These are phyloP conservation scores for Enoplosus armatus DNA, from an alignment of 2,797 vertebrate genomes.

Conservation along the genomic window DNA sequence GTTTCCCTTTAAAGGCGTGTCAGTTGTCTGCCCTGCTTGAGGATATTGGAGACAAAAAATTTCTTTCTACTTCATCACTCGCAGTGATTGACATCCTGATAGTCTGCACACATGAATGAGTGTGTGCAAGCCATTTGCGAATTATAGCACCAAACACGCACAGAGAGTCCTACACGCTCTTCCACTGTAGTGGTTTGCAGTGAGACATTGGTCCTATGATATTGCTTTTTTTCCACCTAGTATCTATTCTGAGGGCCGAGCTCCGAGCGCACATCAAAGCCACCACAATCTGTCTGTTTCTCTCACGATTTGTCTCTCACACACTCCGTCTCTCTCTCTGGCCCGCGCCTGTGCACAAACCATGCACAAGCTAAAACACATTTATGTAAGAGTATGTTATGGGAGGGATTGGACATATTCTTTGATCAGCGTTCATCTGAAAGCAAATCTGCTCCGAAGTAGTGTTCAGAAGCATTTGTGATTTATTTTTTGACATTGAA, in stretches of 20 bases:
- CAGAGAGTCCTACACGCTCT: constrained; percentile 32
- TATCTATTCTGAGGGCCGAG: constrained; percentile 78
- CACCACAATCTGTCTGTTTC: constrained; percentile 80
- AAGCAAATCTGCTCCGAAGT: constrained; percentile 24
- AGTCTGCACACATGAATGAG: constrained; percentile 73
- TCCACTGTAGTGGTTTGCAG: constrained; percentile 73
- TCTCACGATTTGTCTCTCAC: constrained; percentile 78
- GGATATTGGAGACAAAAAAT: constrained; percentile 66
- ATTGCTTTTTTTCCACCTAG: constrained; percentile 62
- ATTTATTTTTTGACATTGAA: constrained; percentile 53
- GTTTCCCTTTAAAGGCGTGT: constrained; percentile 81
- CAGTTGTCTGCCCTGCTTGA: constrained; percentile 67
- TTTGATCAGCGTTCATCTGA: constrained; percentile 68
- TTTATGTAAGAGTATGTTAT: constrained; percentile 58
- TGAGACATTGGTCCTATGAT: constrained; percentile 72
- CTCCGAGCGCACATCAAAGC: constrained; percentile 78
- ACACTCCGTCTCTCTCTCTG: constrained; percentile 57
- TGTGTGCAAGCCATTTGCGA: constrained; percentile 65
- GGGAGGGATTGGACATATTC: constrained; percentile 45
- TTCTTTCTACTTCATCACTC: constrained; percentile 71
- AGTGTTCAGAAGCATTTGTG: constrained; percentile 22
- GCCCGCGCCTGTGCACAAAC: constrained; percentile 65
- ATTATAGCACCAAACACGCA: constrained; percentile 51
- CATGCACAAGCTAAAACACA: constrained; percentile 79
- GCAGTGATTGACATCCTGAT: constrained; percentile 77